Conservation (phyloP, 2,113 vertebrate genomes). For the Epinephelus cyanopodus region DNA sequence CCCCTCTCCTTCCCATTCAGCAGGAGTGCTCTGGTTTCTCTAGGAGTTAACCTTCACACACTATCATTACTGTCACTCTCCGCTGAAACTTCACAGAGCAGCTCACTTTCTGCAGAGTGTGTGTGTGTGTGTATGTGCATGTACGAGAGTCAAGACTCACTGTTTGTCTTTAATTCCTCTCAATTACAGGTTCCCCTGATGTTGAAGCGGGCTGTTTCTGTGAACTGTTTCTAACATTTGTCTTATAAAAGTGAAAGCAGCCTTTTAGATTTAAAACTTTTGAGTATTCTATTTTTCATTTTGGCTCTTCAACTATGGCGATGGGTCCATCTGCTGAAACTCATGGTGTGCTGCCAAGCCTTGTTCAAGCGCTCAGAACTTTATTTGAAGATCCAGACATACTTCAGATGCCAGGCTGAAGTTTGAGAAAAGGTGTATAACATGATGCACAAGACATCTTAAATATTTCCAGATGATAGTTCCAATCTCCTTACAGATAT, state of each 20-base stretch:
- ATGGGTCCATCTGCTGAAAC: neutral
- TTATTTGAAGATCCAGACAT: neutral
- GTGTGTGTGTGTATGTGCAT: slow-evolving; percentile 14
- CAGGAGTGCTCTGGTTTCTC: slow-evolving; percentile 70
- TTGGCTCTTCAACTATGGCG: neutral
- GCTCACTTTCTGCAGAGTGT: slow-evolving; percentile 50
- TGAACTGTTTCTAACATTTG: slow-evolving; percentile 36
- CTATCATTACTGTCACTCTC: slow-evolving; percentile 83
- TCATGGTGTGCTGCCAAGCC: neutral
- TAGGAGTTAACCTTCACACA: slow-evolving; percentile 81
- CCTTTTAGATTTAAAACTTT: slow-evolving; percentile 12
- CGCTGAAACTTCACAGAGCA: slow-evolving; percentile 74
- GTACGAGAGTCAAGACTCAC: slow-evolving; percentile 47
- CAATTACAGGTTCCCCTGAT: slow-evolving; percentile 67
- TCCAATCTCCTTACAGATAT: neutral
- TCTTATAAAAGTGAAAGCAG: slow-evolving; percentile 44
- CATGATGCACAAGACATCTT: neutral
- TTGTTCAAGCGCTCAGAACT: slow-evolving; percentile 20
- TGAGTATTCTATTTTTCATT: slow-evolving; percentile 1
- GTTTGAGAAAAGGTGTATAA: neutral
- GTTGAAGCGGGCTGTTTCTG: slow-evolving; percentile 43
- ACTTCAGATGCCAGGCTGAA: too few species aligned
- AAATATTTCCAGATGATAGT: neutral
- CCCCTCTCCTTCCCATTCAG: slow-evolving; percentile 75
- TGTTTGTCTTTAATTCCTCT: slow-evolving; percentile 73